Conservation (phyloP, 2,888 invertebrate species). For the Anaspis maculata region DNA sequence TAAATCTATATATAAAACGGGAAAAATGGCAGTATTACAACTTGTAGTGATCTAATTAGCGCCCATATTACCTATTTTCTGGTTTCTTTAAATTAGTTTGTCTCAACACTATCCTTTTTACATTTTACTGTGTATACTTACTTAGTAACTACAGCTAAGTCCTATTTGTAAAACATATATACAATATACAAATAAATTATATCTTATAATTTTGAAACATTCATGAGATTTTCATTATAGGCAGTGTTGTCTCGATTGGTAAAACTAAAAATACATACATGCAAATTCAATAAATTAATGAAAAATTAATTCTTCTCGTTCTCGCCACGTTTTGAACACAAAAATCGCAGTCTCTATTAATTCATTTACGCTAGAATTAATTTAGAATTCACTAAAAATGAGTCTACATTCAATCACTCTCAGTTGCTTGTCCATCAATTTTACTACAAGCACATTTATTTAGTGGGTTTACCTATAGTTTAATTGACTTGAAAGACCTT, state of each 20-base stretch:
- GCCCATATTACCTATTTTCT: slow-evolving; percentile 6
- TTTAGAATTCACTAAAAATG: too few species aligned
- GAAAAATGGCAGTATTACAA: slow-evolving; percentile 14
- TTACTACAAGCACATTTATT: too few species aligned
- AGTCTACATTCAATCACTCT: too few species aligned
- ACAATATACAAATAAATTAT: slow-evolving; percentile 17
- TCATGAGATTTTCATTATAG: slow-evolving; percentile 19
- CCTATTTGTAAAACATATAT: slow-evolving; percentile 14
- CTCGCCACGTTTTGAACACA: slow-evolving; percentile 21
- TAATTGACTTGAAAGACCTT: too few species aligned
- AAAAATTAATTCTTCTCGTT: slow-evolving; percentile 11
- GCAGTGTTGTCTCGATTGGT: slow-evolving; percentile 31
- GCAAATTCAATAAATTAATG: slow-evolving; percentile 6
- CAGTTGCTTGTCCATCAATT: too few species aligned
- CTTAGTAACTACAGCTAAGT: too few species aligned
- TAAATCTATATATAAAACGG: background rate
- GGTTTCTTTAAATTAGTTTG: slow-evolving; percentile 10
- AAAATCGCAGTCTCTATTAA: slow-evolving; percentile 24
- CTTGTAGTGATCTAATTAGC: slow-evolving; percentile 10
- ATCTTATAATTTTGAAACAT: slow-evolving; percentile 13
- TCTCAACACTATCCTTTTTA: too few species aligned
- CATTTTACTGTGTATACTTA: too few species aligned
- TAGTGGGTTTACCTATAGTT: too few species aligned
- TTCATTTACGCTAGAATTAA: too few species aligned
- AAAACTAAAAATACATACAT: slow-evolving; percentile 3